phyloP scores from a whole-genome alignment of 2,888 invertebrate genomes.

The Gibbula magus region DNA sequence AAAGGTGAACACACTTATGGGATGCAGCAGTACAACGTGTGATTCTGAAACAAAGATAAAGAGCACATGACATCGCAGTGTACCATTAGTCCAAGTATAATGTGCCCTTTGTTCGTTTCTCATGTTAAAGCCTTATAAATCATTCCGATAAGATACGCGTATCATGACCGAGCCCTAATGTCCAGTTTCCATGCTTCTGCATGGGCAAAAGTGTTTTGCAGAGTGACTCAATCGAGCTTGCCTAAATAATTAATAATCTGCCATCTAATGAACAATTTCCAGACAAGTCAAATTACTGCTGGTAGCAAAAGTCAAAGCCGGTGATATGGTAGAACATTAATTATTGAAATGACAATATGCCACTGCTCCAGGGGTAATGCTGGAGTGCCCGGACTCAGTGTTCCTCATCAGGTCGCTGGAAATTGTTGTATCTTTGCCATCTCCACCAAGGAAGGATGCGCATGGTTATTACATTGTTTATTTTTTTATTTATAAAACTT shows the following conservation, averaged over 20 bases:
- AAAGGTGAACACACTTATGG: too few relatives aligned
- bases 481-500: too few relatives aligned
- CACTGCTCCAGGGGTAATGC: background rate
- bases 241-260: background rate
- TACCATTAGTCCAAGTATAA: too few relatives aligned
- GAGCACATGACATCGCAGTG: too few relatives aligned
- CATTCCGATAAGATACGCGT: background rate
- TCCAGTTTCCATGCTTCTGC: background rate
- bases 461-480: too few relatives aligned
- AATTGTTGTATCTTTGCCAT: too few relatives aligned
- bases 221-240: slow-evolving; percentile 6
- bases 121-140: background rate
- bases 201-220: background rate
- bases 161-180: background rate
- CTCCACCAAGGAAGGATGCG: too few relatives aligned
- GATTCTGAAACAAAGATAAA: too few relatives aligned
- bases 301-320: slow-evolving; percentile 7
- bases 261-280: slow-evolving; percentile 5
- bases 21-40: too few relatives aligned
- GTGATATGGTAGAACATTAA: background rate
- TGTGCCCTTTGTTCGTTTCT: background rate
- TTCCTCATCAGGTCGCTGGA: background rate
- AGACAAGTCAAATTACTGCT: slow-evolving; percentile 6
- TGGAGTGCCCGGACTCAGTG: background rate
- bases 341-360: background rate